Evolutionary conservation across 2,797 vertebrate genomes (phyloP).

Genomic region (Pipistrellus kuhlii): DNA sequence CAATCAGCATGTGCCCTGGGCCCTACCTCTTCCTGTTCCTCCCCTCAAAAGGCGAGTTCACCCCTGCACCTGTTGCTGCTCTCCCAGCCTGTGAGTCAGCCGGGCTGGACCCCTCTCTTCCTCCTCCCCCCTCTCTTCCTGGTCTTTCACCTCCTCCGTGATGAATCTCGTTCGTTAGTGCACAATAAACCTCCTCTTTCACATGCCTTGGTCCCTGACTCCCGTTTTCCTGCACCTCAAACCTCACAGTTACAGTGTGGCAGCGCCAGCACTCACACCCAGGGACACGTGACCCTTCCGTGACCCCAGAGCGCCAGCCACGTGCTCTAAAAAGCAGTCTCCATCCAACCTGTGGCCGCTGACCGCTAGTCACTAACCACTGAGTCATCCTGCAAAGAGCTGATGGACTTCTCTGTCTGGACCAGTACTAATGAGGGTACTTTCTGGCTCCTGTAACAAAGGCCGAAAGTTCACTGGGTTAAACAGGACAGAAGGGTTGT

Average conservation of each 20-base stretch:
- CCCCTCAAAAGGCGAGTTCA: too few species aligned
- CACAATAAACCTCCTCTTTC: too few species aligned
- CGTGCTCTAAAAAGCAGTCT: fast-evolving
- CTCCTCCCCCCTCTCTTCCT: too few species aligned
- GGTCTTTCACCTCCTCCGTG: too few species aligned
- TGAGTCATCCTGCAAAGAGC: background rate
- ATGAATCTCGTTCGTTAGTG: too few species aligned
- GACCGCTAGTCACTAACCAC: background rate
- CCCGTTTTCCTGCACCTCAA: too few species aligned
- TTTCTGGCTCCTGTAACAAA: background rate
- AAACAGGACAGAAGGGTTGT: background rate
- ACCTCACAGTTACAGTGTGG: fast-evolving
- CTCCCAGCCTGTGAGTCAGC: too few species aligned
- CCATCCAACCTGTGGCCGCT: fast-evolving
- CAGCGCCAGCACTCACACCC: background rate
- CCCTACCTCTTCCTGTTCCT: too few species aligned
- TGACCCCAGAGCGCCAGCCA: fast-evolving
- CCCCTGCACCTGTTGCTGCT: too few species aligned
- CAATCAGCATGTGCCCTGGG: too few species aligned
- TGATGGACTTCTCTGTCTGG: background rate
- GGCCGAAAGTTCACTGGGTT: background rate
- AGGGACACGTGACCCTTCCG: fast-evolving
- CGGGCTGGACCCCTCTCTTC: too few species aligned
- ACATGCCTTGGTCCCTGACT: too few species aligned
- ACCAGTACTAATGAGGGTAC: background rate